A percentile compares a stretch with the other conserved stretches of the same genome.
Conservation (phyloP, 2,113 vertebrate genomes). For the Laterallus jamaicensis region DNA sequence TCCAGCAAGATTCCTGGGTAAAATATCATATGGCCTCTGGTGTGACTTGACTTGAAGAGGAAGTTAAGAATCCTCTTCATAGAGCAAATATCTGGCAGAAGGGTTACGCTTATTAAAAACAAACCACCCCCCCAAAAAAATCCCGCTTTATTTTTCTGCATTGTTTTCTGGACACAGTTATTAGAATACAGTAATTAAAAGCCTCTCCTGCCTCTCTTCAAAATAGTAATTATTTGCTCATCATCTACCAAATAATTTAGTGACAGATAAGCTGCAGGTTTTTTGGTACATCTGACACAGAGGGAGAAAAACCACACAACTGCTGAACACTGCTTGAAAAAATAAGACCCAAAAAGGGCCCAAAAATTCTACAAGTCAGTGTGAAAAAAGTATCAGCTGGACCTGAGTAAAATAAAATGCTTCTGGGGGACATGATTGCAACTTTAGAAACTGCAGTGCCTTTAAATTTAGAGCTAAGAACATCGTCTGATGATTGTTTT, state of each 20-base stretch:
- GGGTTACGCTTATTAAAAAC: constrained; percentile 37
- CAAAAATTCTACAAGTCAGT: constrained; percentile 34
- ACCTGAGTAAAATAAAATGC: constrained; percentile 75
- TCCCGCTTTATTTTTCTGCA: neutral
- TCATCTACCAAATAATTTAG: constrained; percentile 38
- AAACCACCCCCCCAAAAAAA: too few species aligned
- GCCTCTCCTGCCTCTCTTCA: neutral
- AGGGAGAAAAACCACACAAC: neutral
- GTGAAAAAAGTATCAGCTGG: constrained; percentile 49
- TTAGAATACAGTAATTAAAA: constrained; percentile 35
- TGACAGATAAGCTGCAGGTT: neutral
- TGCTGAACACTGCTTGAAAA: constrained; percentile 59
- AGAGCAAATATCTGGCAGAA: constrained; percentile 56
- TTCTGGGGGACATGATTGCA: constrained; percentile 54
- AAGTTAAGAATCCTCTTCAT: constrained; percentile 18
- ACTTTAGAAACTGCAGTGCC: constrained; percentile 74
- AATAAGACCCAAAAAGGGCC: constrained; percentile 5
- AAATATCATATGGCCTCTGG: constrained; percentile 18
- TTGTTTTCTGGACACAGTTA: constrained; percentile 42
- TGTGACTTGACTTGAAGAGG: constrained; percentile 44
- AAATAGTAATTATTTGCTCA: constrained; percentile 2
- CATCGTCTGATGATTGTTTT: constrained; percentile 58
- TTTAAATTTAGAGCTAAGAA: constrained; percentile 66
- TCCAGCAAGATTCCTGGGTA: constrained; percentile 50
- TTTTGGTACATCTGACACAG: constrained; percentile 55